Percentiles rank a stretch among this genome's conserved stretches.
phyloP scores from a whole-genome alignment of 2,888 invertebrate species.

The Euplexia lucipara region DNA sequence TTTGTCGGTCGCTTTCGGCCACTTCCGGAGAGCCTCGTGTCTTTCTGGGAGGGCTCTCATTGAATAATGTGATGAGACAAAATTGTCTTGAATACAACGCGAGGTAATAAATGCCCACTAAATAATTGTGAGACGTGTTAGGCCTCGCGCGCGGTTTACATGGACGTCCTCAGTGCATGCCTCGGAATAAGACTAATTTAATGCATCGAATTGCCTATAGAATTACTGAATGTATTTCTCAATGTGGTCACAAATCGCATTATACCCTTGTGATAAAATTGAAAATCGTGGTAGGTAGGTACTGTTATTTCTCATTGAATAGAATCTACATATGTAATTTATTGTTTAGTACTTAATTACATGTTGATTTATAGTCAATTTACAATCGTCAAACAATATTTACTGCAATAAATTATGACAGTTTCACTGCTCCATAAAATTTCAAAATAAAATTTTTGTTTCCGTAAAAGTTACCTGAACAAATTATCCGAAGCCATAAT shows the following conservation, averaged over 20 bases:
- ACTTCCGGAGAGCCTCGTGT: conserved; percentile 73
- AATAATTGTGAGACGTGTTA: conserved; percentile 72
- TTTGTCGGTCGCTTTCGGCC: conserved; percentile 71
- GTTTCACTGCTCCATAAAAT: no score
- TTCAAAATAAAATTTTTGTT: no score
- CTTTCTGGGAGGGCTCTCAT: conserved; percentile 79
- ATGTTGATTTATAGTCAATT: background rate
- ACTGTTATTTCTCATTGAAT: conserved; percentile 45
- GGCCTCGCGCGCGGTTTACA: conserved; percentile 64
- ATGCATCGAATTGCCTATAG: conserved; percentile 52
- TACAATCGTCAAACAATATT: no score
- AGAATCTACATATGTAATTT: conserved; percentile 23
- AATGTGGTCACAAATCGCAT: conserved; percentile 51
- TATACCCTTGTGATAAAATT: conserved; percentile 46
- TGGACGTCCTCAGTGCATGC: conserved; percentile 54
- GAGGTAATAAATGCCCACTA: conserved; percentile 77
- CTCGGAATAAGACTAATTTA: conserved; percentile 52
- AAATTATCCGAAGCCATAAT: no score
- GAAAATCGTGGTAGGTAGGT: conserved; percentile 40
- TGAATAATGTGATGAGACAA: conserved; percentile 80
- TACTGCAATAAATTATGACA: no score
- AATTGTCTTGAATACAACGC: conserved; percentile 79
- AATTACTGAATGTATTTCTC: conserved; percentile 59
- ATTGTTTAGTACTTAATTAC: conserved; percentile 3
- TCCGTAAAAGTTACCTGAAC: no score